Percentiles rank a stretch among this genome's conserved stretches.
phyloP scores from a whole-genome alignment of 2,797 vertebrate species.

The Halcyon chelicuti region DNA sequence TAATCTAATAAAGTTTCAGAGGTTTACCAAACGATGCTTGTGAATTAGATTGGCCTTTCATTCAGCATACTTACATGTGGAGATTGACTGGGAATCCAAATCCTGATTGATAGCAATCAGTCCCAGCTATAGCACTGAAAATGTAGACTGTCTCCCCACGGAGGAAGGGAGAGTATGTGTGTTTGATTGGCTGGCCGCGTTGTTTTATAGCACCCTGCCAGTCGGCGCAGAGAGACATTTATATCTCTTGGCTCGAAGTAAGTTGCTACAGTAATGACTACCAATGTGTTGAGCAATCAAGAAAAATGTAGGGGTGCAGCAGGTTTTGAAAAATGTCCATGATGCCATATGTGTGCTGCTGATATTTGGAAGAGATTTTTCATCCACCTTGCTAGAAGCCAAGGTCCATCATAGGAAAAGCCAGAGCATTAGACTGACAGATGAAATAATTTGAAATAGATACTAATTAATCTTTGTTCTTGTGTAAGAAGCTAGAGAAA shows the following conservation, averaged over 20 bases:
- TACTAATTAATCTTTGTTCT: slow-evolving; percentile 19
- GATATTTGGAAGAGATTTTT: slow-evolving; percentile 43
- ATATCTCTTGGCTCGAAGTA: slow-evolving; percentile 58
- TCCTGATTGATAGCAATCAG: slow-evolving; percentile 57
- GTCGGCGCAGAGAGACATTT: slow-evolving; percentile 58
- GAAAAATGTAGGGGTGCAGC: slow-evolving; percentile 19
- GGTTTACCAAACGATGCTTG: slow-evolving; percentile 12
- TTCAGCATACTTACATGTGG: neutral
- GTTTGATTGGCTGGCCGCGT: neutral
- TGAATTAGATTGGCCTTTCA: slow-evolving; percentile 24
- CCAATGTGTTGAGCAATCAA: slow-evolving; percentile 53
- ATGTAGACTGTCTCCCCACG: neutral
- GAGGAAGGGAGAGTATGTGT: neutral
- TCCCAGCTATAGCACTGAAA: slow-evolving; percentile 12
- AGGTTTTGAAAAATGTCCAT: slow-evolving; percentile 52
- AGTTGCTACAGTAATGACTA: slow-evolving; percentile 61
- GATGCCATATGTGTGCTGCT: neutral
- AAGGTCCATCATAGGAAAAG: neutral
- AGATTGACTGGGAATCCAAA: slow-evolving; percentile 8
- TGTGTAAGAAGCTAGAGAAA: neutral
- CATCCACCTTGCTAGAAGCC: slow-evolving; percentile 26
- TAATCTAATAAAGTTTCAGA: slow-evolving; percentile 53
- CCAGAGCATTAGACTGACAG: neutral
- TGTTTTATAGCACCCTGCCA: slow-evolving; percentile 51
- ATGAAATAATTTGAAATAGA: neutral